These are phyloP conservation scores for Coelopa frigida DNA, from an alignment of 1,140 invertebrate genomes.

Conservation along the genomic window DNA sequence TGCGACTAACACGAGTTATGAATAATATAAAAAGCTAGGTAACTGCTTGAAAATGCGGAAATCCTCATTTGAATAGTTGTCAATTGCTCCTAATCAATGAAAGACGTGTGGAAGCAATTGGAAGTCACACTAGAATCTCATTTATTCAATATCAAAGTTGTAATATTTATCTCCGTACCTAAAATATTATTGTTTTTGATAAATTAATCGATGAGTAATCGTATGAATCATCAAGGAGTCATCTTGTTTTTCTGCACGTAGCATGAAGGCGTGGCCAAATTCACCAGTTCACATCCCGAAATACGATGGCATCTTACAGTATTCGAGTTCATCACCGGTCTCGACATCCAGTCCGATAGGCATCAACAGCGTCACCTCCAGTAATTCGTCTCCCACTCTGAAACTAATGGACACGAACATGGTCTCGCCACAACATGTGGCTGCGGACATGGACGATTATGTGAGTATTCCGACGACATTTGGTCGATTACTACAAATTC, in stretches of 20 bases:
- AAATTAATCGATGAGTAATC: no score
- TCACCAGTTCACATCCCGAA: slow-evolving; percentile 44
- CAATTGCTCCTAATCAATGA: no score
- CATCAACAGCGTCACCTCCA: slow-evolving; percentile 44
- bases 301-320: slow-evolving; percentile 42
- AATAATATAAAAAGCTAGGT: no score
- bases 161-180: no score
- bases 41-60: no score
- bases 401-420: slow-evolving; percentile 43
- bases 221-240: no score
- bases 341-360: slow-evolving; percentile 40
- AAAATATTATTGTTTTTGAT: no score
- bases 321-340: slow-evolving; percentile 30
- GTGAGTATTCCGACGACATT: slow-evolving; percentile 7
- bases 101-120: no score
- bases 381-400: slow-evolving; percentile 38
- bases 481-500: slow-evolving; percentile 1
- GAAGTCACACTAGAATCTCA: no score
- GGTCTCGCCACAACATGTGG: slow-evolving; percentile 37
- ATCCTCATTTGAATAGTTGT: no score
- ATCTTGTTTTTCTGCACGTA: slow-evolving; percentile 17
- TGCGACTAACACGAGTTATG: neutral
- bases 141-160: no score
- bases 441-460: slow-evolving; percentile 37
- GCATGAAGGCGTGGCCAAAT: slow-evolving; percentile 43